phyloP scores from a whole-genome alignment of 2,888 invertebrate genomes.

The Noctua janthe region DNA sequence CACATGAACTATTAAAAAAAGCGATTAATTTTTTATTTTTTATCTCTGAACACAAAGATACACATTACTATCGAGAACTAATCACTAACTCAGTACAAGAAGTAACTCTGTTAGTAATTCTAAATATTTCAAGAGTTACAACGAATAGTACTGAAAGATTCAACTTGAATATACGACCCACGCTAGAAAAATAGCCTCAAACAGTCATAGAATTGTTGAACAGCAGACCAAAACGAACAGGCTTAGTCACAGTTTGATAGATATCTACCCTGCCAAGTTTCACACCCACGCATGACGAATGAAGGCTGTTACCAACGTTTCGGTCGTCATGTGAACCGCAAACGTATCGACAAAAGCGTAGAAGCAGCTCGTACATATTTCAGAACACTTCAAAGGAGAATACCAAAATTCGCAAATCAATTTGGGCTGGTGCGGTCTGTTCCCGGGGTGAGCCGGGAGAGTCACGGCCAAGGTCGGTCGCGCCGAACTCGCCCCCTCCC shows the following conservation, averaged over 20 bases:
- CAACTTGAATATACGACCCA: constrained; percentile 9
- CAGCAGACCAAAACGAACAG: constrained; percentile 13
- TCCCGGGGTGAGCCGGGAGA: constrained; percentile 80
- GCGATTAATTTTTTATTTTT: background rate
- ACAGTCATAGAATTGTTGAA: constrained; percentile 15
- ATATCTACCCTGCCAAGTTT: constrained; percentile 42
- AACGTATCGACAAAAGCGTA: constrained; percentile 33
- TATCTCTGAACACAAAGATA: background rate
- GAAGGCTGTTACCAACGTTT: constrained; percentile 18
- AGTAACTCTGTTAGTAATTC: constrained; percentile 25
- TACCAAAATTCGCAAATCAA: constrained; percentile 84
- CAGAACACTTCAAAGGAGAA: constrained; percentile 68
- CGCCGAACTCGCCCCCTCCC: constrained; percentile 68
- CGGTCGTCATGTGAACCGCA: constrained; percentile 24
- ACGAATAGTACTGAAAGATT: constrained; percentile 27
- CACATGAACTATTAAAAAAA: background rate
- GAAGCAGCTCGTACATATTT: constrained; percentile 38
- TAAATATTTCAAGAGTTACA: constrained; percentile 40
- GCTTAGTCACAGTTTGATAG: constrained; percentile 34
- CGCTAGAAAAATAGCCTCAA: background rate
- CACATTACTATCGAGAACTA: background rate
- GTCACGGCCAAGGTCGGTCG: constrained; percentile 90
- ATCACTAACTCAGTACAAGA: constrained; percentile 2
- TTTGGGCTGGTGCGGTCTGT: constrained; percentile 78
- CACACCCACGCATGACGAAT: constrained; percentile 41